Conservation (phyloP, 2,797 vertebrate genomes). For the Lepilemur septentrionalis region DNA sequence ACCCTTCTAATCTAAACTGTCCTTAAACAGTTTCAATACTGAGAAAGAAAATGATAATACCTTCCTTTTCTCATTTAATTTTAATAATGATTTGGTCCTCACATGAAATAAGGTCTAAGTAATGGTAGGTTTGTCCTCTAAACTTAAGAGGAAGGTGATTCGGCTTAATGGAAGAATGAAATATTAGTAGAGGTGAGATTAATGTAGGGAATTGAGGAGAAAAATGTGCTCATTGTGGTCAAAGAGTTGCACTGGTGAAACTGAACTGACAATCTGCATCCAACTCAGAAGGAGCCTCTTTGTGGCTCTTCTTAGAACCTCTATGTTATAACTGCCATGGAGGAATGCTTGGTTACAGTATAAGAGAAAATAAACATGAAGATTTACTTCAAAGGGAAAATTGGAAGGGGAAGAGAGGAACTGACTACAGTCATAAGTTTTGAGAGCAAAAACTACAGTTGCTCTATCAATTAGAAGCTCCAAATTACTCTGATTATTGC, state of each 20-base stretch:
- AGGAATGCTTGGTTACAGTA: background rate
- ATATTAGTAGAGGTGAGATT: background rate
- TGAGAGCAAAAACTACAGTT: conserved; percentile 18
- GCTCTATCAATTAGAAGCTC: background rate
- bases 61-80: background rate
- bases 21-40: background rate
- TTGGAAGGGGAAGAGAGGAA: background rate
- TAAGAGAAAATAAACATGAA: background rate
- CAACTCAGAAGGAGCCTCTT: background rate
- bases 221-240: background rate
- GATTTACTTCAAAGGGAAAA: conserved; percentile 20
- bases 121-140: background rate
- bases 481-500: background rate
- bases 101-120: background rate
- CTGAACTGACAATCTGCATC: background rate
- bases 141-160: conserved; percentile 6
- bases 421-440: background rate
- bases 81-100: conserved; percentile 23
- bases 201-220: background rate
- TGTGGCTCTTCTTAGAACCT: background rate
- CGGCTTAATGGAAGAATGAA: background rate
- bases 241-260: background rate
- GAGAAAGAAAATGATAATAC: conserved; percentile 28
- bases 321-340: background rate
- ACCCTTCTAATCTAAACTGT: background rate